These are phyloP conservation scores for Danio albolineatus DNA, from an alignment of 2,797 vertebrate species.

Conservation along the genomic window DNA sequence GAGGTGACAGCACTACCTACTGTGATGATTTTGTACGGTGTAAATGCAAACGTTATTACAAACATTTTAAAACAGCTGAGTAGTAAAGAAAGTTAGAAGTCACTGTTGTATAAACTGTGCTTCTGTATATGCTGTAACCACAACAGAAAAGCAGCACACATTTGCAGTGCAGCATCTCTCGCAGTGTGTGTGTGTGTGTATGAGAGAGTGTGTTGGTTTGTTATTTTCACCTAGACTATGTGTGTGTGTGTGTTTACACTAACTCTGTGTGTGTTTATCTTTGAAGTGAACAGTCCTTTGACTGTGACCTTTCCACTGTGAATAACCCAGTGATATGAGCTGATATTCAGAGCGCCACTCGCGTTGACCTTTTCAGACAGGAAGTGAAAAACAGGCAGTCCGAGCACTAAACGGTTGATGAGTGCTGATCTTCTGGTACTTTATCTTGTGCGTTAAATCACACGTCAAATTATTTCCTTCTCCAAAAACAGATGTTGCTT, in stretches of 20 bases:
- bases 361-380: conserved; percentile 42
- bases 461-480: too few species aligned
- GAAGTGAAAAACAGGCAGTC: conserved; percentile 29
- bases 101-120: too few species aligned
- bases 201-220: conserved; percentile 6
- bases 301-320: conserved; percentile 63
- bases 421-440: background rate
- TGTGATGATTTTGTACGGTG: too few species aligned
- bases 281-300: conserved; percentile 65
- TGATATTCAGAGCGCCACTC: background rate
- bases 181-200: too few species aligned
- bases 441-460: too few species aligned
- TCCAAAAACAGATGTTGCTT: too few species aligned
- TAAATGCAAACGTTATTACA: too few species aligned
- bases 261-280: conserved; percentile 39
- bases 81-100: too few species aligned
- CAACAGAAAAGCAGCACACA: background rate
- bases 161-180: too few species aligned
- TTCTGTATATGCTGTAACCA: background rate
- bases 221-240: background rate
- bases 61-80: too few species aligned
- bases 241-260: conserved; percentile 32
- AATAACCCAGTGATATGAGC: conserved; percentile 38
- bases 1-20: too few species aligned
- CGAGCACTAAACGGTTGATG: background rate